Evolutionary conservation across 2,888 invertebrate genomes (phyloP), one percentile per base, ranked within the genome.

Genomic region (Cloeon dipterum): DNA sequence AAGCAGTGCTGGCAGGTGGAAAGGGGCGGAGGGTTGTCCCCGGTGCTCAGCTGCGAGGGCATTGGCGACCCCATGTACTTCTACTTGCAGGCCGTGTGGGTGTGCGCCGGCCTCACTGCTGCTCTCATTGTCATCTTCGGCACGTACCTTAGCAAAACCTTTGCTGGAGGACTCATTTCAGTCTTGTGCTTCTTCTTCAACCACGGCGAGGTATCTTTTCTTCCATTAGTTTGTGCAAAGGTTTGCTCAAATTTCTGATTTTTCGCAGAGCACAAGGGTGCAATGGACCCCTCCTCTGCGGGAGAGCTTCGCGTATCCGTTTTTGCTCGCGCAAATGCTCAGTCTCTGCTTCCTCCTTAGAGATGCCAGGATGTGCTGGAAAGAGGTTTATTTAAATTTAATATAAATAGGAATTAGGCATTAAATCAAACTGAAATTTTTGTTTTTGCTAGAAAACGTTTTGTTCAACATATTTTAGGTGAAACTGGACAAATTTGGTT

Each of bases 261-360:
- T 23, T 21, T 17, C 33, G 11, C 42, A 55, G 54, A 50, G 71
- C 35, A 82, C 86, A 0, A 61, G 86, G 34, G 81, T 85, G 3
- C 81, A 82, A 49, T 83, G 85, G 74, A 71, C 81, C 0, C 86
- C 88, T 0, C 75, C 85, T 26, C 65, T 86, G 34, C 57, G 88
- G 18, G 88, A 89, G 55, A 85, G 79, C 50, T 77, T 85, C 51
- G 82, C 79, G 1, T 78, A 76, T 49, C 88, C 88, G 0, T 62
- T 82, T 26, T 63, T 83, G 42, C 59, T 85, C 13, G 57, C 70
- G 37, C 81, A 88, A 52, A 70, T 75, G 57, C 70, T 74, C 47
- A 59, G 69, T 19, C 59, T 82, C 1, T 68, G 70, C 39, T 58
- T 70, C 32, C 47, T 57, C 25, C 42, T 64, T 33, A 52, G 62